phyloP scores from a whole-genome alignment of 2,888 invertebrate species.

The Hydroisotoma schaefferi region DNA sequence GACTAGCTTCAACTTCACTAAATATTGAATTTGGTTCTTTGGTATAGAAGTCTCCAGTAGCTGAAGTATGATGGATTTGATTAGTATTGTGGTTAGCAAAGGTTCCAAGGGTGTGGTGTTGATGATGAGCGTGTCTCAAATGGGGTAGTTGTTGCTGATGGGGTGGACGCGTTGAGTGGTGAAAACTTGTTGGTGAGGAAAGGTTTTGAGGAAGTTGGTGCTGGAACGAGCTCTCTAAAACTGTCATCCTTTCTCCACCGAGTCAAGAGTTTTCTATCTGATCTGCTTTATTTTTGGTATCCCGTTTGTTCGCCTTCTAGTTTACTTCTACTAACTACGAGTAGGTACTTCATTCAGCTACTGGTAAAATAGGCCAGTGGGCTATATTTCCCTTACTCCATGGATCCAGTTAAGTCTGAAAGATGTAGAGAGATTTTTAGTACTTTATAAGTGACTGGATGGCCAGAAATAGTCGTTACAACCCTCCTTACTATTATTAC shows the following conservation, averaged over 20 bases:
- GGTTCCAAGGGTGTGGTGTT: slow-evolving; percentile 24
- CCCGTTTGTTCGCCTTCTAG: neutral
- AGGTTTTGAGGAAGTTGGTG: slow-evolving; percentile 1
- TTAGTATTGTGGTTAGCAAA: slow-evolving; percentile 4
- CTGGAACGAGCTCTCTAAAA: neutral
- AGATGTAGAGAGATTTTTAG: too few species aligned
- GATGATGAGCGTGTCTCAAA: slow-evolving; percentile 30
- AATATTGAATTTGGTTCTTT: too few species aligned
- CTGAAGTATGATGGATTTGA: slow-evolving; percentile 3
- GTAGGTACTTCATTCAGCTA: too few species aligned
- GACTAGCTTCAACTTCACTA: too few species aligned
- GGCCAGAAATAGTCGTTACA: too few species aligned
- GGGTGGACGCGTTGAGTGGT: neutral
- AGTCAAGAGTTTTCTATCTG: too few species aligned
- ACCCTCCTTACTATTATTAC: too few species aligned
- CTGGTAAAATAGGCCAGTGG: too few species aligned
- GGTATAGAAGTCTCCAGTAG: neutral
- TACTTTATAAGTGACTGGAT: too few species aligned
- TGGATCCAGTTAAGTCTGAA: too few species aligned
- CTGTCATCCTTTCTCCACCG: slow-evolving; percentile 3
- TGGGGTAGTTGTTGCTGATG: slow-evolving; percentile 31
- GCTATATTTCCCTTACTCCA: too few species aligned
- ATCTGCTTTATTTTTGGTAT: neutral
- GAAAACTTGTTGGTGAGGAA: neutral
- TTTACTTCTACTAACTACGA: neutral